Evolutionary conservation across 1,140 invertebrate genomes (phyloP).

Genomic region (Ditylenchus dipsaci): DNA sequence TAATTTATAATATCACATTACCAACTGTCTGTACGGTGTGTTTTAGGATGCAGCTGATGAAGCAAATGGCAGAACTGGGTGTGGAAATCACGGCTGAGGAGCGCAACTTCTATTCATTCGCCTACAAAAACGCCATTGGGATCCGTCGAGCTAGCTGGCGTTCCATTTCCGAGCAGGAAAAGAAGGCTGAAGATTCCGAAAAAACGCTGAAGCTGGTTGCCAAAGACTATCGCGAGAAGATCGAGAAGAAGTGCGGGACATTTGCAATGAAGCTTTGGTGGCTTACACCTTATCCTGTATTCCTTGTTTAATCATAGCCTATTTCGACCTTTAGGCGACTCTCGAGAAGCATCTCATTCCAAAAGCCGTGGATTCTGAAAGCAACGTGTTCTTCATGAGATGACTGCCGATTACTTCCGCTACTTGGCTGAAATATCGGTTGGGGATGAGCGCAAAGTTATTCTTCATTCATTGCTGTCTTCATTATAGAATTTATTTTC

Average conservation of each 20-base stretch:
- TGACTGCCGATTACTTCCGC: constrained; percentile 98
- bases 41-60: constrained; percentile 74
- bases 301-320: constrained; percentile 87
- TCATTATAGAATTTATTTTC: too few species aligned
- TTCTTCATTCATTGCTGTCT: constrained; percentile 32
- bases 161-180: constrained; percentile 97
- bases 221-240: constrained; percentile 94
- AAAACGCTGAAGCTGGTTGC: constrained; percentile 91
- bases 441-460: constrained; percentile 87
- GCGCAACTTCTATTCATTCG: constrained; percentile 91
- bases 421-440: constrained; percentile 97
- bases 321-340: constrained; percentile 64
- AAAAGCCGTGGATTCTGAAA: constrained; percentile 91
- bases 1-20: too few species aligned
- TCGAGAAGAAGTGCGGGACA: constrained; percentile 95
- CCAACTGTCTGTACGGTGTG: too few species aligned
- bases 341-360: constrained; percentile 94
- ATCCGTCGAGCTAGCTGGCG: constrained; percentile 93
- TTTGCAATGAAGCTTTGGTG: constrained; percentile 88
- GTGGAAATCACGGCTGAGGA: constrained; percentile 89
- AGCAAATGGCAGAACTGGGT: constrained; percentile 86
- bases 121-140: constrained; percentile 98
- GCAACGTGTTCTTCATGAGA: constrained; percentile 99
- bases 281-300: background rate
- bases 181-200: constrained; percentile 87